Evolutionary conservation across 30 jellyfish, hydroid and myxozoan genomes (phyloP).

Genomic region (Phacellophora camtschatica): DNA sequence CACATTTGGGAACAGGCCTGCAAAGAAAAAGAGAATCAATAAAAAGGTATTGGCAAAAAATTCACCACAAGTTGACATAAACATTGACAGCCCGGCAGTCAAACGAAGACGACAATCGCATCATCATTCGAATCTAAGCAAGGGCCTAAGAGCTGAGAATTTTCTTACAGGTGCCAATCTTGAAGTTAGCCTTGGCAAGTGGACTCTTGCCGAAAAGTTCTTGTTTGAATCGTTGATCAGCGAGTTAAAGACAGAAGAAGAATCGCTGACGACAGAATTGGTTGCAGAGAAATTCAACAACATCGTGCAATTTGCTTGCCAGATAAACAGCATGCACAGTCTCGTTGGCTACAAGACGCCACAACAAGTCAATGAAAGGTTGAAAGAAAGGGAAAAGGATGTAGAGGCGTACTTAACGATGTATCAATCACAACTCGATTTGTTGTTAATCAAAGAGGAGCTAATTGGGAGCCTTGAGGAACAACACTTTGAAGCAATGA

Average conservation of each 20-base stretch:
- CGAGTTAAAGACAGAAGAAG: constrained; percentile 89
- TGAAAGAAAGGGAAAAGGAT: constrained; percentile 91
- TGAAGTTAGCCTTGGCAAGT: constrained; percentile 76
- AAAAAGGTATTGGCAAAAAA: too few relatives aligned
- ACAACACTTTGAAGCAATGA: background rate
- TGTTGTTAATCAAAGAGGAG: constrained; percentile 33
- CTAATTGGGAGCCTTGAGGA: background rate
- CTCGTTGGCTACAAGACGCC: constrained; percentile 71
- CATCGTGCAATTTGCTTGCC: constrained; percentile 72
- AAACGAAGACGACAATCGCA: constrained; percentile 84
- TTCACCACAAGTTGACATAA: background rate
- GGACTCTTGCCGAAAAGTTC: constrained; percentile 85
- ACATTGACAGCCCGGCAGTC: constrained; percentile 11
- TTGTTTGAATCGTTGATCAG: constrained; percentile 87
- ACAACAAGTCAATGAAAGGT: constrained; percentile 66
- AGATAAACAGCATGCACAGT: constrained; percentile 49
- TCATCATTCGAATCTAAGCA: constrained; percentile 60
- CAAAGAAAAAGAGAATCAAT: constrained; percentile 21
- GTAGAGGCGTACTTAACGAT: constrained; percentile 73
- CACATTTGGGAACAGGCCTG: constrained; percentile 86
- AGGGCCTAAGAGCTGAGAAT: constrained; percentile 68
- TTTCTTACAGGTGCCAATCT: constrained; percentile 72
- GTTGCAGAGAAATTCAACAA: constrained; percentile 80
- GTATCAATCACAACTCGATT: constrained; percentile 85
- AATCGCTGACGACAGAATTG: constrained; percentile 76